Evolutionary conservation across 2,888 invertebrate genomes (phyloP).

Genomic region (Mesoligia furuncula): DNA sequence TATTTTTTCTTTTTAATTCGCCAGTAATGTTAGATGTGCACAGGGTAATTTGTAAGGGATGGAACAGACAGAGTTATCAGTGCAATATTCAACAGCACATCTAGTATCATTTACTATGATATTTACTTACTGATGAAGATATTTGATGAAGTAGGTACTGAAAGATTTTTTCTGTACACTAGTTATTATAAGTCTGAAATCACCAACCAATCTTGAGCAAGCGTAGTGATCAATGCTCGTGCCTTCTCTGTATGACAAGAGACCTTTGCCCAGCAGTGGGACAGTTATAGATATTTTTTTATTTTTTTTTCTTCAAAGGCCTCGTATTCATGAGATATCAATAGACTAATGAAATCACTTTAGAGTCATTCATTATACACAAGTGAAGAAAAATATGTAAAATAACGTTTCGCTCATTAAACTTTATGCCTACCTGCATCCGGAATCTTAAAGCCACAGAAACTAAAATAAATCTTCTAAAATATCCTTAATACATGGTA

Average conservation of each 20-base stretch:
- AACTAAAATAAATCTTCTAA: not conserved
- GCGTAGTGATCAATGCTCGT: too few relatives aligned
- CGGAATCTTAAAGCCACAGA: not conserved
- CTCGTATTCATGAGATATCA: not conserved
- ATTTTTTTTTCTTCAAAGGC: too few relatives aligned
- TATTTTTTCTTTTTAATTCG: not conserved
- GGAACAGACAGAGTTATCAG: not conserved
- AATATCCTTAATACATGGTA: conserved; percentile 10
- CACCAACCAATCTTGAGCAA: too few relatives aligned
- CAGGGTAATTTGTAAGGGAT: not conserved
- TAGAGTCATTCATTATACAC: too few relatives aligned
- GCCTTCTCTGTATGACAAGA: too few relatives aligned
- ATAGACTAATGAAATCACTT: too few relatives aligned
- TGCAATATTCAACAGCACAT: not conserved
- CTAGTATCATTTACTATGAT: not conserved
- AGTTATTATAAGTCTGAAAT: too few relatives aligned
- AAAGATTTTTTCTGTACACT: too few relatives aligned
- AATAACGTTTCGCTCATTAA: not conserved
- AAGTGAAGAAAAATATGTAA: too few relatives aligned
- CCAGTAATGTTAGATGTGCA: too few relatives aligned
- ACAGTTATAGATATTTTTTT: too few relatives aligned
- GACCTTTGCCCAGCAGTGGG: too few relatives aligned
- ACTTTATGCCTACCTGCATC: not conserved
- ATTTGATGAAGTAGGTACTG: not conserved
- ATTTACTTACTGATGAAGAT: not conserved